phyloP scores from a whole-genome alignment of 1,140 invertebrate genomes.

The Pachypeltis micranthus region DNA sequence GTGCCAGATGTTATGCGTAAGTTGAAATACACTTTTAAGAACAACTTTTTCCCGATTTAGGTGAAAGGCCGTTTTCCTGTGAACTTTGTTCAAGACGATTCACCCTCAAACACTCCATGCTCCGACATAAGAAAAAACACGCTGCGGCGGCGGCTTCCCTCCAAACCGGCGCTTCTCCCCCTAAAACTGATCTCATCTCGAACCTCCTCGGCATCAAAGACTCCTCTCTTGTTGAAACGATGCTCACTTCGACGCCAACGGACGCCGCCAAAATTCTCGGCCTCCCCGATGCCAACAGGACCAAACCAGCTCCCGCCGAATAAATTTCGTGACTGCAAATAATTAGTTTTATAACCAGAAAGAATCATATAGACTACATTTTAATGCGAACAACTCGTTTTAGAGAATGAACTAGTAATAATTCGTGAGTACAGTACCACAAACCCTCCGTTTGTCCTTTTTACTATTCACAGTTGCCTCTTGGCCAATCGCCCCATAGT shows the following conservation, averaged over 20 bases:
- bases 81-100: conserved; percentile 70
- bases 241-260: conserved; percentile 59
- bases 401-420: no score
- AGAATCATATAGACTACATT: no score
- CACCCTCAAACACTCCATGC: conserved; percentile 87
- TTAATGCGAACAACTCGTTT: no score
- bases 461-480: no score
- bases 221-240: conserved; percentile 72
- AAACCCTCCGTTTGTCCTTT: no score
- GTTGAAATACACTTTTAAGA: no score
- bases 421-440: no score
- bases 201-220: conserved; percentile 79
- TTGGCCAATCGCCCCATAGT: no score
- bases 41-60: conserved; percentile 28
- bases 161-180: conserved; percentile 27
- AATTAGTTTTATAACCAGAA: no score
- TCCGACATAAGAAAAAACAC: conserved; percentile 80
- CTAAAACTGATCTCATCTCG: conserved; percentile 64
- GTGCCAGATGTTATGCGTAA: no score
- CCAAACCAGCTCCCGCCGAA: no score
- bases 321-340: no score
- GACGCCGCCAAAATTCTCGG: conserved; percentile 79
- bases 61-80: conserved; percentile 66
- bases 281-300: conserved; percentile 38
- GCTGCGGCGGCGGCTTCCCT: not conserved